phyloP scores from a whole-genome alignment of 1,140 invertebrate species.

The Callitettix versicolor region DNA sequence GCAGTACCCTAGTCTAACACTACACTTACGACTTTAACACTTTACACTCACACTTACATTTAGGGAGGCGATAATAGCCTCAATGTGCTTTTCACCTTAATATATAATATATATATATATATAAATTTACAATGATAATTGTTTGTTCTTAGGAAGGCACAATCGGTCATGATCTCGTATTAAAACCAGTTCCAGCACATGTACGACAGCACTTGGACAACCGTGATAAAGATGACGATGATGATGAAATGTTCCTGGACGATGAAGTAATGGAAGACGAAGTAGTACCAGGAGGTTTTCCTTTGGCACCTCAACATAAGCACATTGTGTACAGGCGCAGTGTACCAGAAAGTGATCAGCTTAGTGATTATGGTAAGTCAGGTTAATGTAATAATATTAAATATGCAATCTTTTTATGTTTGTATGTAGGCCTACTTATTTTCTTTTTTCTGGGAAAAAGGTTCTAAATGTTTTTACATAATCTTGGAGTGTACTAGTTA shows the following conservation, averaged over 20 bases:
- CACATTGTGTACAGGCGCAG: slow-evolving; percentile 55
- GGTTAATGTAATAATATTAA: neutral
- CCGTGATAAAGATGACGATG: slow-evolving; percentile 38
- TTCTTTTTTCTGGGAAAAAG: too few relatives aligned
- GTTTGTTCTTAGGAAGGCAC: slow-evolving; percentile 65
- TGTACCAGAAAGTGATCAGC: slow-evolving; percentile 35
- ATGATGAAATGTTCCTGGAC: slow-evolving; percentile 65
- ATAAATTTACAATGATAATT: too few relatives aligned
- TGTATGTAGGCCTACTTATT: too few relatives aligned
- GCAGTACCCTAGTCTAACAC: too few relatives aligned
- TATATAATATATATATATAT: too few relatives aligned
- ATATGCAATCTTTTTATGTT: too few relatives aligned
- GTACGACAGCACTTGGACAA: slow-evolving; percentile 35
- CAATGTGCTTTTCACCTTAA: too few relatives aligned
- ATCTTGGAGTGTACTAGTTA: too few relatives aligned
- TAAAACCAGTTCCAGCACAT: slow-evolving; percentile 66
- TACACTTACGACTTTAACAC: too few relatives aligned
- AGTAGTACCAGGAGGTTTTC: slow-evolving; percentile 33
- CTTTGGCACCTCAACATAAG: slow-evolving; percentile 28
- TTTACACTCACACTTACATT: too few relatives aligned
- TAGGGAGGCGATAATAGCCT: too few relatives aligned
- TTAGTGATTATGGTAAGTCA: slow-evolving; percentile 57
- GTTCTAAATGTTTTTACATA: too few relatives aligned
- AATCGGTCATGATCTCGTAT: slow-evolving; percentile 76
- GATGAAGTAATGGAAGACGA: slow-evolving; percentile 41